Conservation (phyloP, 23 tunicate genomes). For the Trididemnum miniatum region DNA sequence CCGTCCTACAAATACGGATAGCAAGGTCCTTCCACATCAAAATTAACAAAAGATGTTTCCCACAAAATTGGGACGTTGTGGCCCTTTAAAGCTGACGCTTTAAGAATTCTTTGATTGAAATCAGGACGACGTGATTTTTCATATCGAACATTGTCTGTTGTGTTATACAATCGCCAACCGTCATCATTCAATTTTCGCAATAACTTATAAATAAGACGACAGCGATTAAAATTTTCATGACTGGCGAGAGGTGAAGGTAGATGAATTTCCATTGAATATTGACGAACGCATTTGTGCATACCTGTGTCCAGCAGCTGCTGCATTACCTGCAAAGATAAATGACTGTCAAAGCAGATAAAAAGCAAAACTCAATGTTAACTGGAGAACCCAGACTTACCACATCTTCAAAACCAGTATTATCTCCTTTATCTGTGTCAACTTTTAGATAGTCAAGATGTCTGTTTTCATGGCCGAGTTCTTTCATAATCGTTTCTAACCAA, state of each 20-base stretch:
- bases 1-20: background rate
- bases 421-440: slow-evolving; percentile 56
- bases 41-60: slow-evolving; percentile 53
- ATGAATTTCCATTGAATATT: slow-evolving; percentile 52
- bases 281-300: slow-evolving; percentile 58
- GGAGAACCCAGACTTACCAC: no score
- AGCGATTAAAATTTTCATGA: slow-evolving; percentile 23
- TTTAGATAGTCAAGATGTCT: slow-evolving; percentile 55
- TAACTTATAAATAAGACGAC: slow-evolving; percentile 34
- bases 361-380: no score
- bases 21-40: slow-evolving; percentile 34
- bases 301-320: slow-evolving; percentile 54
- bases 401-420: slow-evolving; percentile 51
- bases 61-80: slow-evolving; percentile 22
- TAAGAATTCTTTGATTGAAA: slow-evolving; percentile 21
- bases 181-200: slow-evolving; percentile 29
- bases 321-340: slow-evolving; percentile 20
- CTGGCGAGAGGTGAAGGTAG: slow-evolving; percentile 29
- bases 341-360: background rate
- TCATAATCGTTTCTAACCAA: slow-evolving; percentile 34
- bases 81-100: background rate
- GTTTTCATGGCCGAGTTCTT: slow-evolving; percentile 52
- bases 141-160: slow-evolving; percentile 43
- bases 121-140: slow-evolving; percentile 4
- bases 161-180: slow-evolving; percentile 48